Evolutionary conservation across 2,113 vertebrate species (phyloP).

Genomic region (Sinocyclocheilus rhinocerous): DNA sequence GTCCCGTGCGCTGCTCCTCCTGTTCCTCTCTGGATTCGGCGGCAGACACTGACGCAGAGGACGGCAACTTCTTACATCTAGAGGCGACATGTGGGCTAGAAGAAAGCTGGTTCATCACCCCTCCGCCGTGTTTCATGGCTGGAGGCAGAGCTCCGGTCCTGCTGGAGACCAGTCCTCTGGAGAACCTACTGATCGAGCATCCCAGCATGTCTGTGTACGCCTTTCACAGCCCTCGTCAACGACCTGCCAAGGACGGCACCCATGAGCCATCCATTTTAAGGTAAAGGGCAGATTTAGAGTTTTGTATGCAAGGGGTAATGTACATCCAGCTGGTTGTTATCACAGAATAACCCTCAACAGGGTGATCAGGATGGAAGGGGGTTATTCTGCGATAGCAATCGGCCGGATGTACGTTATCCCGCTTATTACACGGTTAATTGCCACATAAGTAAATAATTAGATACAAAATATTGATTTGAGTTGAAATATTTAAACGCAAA

Average conservation of each 20-base stretch:
- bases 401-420: no score
- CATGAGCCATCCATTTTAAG: slow-evolving; percentile 70
- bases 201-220: slow-evolving; percentile 99
- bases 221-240: slow-evolving; percentile 76
- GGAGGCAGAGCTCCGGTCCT: slow-evolving; percentile 82
- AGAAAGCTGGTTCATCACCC: slow-evolving; percentile 99
- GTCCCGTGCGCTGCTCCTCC: slow-evolving; percentile 80
- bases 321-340: neutral
- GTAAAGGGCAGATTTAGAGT: slow-evolving; percentile 10
- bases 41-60: slow-evolving; percentile 75
- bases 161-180: slow-evolving; percentile 93
- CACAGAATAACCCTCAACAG: neutral
- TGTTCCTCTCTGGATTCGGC: slow-evolving; percentile 86
- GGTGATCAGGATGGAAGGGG: neutral
- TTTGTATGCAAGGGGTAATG: neutral
- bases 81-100: slow-evolving; percentile 83
- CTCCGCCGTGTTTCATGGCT: slow-evolving; percentile 95
- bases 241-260: slow-evolving; percentile 65
- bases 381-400: neutral
- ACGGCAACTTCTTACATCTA: slow-evolving; percentile 85
- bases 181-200: slow-evolving; percentile 98
- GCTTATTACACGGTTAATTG: no score
- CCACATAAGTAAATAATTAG: no score
- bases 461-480: no score
- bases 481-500: no score